Conservation (phyloP, 1,140 invertebrate genomes). For the Drosophila lini region DNA sequence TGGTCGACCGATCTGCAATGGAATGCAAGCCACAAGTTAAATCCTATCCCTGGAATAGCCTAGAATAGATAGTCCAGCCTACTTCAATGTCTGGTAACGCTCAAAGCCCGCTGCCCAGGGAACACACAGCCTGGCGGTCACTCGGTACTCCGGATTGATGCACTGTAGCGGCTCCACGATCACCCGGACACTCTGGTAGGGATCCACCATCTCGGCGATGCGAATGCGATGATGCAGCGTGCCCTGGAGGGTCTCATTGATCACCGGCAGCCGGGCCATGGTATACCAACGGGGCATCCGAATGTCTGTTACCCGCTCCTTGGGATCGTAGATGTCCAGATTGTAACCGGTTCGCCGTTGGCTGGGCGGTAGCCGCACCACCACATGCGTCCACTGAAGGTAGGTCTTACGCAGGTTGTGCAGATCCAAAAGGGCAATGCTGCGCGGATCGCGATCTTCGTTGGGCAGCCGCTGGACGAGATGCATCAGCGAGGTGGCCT, state of each 20-base stretch:
- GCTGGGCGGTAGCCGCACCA: slow-evolving; percentile 88
- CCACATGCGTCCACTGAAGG: slow-evolving; percentile 88
- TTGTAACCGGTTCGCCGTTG: slow-evolving; percentile 87
- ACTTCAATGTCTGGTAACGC: slow-evolving; percentile 87
- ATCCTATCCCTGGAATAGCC: no score
- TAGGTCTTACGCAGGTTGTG: slow-evolving; percentile 86
- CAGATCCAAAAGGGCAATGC: slow-evolving; percentile 87
- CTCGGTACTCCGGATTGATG: slow-evolving; percentile 85
- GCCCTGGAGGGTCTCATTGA: slow-evolving; percentile 85
- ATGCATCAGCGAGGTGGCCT: slow-evolving; percentile 88
- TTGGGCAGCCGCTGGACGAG: slow-evolving; percentile 86
- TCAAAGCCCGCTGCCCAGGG: slow-evolving; percentile 88
- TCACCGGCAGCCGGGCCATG: slow-evolving; percentile 64
- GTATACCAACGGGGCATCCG: slow-evolving; percentile 85
- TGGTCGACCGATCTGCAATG: slow-evolving; percentile 48
- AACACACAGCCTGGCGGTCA: slow-evolving; percentile 87
- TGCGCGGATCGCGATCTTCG: slow-evolving; percentile 81
- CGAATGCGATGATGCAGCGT: slow-evolving; percentile 86
- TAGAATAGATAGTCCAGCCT: slow-evolving; percentile 45
- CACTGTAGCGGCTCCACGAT: slow-evolving; percentile 86
- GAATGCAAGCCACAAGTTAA: no score
- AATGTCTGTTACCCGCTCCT: slow-evolving; percentile 86
- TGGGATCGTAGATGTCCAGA: slow-evolving; percentile 87
- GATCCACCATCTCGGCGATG: slow-evolving; percentile 85
- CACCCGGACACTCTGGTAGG: slow-evolving; percentile 87